Evolutionary conservation across 2,888 invertebrate genomes (phyloP), one percentile per base, ranked within the genome.

Genomic region (Latheticus oryzae): DNA sequence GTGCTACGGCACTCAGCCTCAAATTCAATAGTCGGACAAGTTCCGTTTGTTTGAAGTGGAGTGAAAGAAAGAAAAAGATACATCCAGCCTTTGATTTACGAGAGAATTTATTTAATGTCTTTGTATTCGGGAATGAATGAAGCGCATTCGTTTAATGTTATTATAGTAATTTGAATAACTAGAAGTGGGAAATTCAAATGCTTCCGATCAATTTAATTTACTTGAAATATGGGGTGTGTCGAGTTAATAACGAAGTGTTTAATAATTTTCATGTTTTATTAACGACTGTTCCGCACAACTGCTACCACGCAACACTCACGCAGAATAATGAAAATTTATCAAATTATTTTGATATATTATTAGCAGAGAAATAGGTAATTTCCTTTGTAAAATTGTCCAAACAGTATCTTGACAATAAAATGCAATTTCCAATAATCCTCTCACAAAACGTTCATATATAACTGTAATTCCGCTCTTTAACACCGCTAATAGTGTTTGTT

Each of bases 131-230:
- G 21, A 21, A 21, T 5, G 5, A 21, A 4, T 4, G 5, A 21
- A 21, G 5, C 5, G 21, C 21, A 21, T 21, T n/a, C n/a, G n/a
- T n/a, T n/a, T n/a, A n/a, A 11, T 19, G 16, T 28, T 28, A 28
- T 32, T 19, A 5, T 1, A 19, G 1, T 19, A 45, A 45, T 45
- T 45, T 45, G 30, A 45, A 45, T 45, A 45, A 32, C 21, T 28
- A 5, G 19, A 32, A 30, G 30, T 30, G 45, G 45, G 45, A 45
- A 45, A 45, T 45, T 45, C 32, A 32, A 45, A 45, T 19, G 24
- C 47, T 47, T 47, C 47, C 47, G 47, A 47, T 47, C 33, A 35
- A 33, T 47, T 47, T 33, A 33, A 47, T 47, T 35, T 45, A 5
- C 28, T 26, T 32, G 45, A 47, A 47, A 30, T 33, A 47, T 42